Base-by-base conservation (phyloP, 2,113 vertebrate genomes). In the Oryzias javanicus region DNA sequence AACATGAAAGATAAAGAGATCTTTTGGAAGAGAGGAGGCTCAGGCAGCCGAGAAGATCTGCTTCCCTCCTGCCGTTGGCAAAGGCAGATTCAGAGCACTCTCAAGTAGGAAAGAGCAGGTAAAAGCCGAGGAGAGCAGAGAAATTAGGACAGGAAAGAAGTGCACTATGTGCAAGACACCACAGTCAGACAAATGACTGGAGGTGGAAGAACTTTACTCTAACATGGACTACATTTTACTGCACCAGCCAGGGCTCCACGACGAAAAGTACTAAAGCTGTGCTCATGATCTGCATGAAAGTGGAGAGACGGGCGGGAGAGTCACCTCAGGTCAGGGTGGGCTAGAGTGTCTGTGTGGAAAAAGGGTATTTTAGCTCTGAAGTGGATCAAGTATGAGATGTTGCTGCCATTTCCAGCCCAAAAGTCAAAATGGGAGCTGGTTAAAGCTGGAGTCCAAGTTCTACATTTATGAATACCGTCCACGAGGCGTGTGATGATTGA, bases 81-180 rank as follows among this genome's bases (percentile, higher is more conserved):
- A 80, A 69, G 80, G 29, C 46, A 77, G 52, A 59, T 71, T 52
- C 41, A 72, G 60, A 77, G 80, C 77, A 76, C 74, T 81, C 68
- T 72, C 49, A 66, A 65, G 51, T 49, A 44, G 59, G 49, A 49
- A 18, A 55, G 67, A 81, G 71, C 57, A 50, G 56, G 45, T 67
- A 44, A 72, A 68, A 68, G 74, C 45, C 56, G 58, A 35, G 54
- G 41, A 66, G 47, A 72, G 59, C 48, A 67, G 49, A 45, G 25
- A 60, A 72, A 67, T 68, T 68, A 64, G 62, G 57, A 59, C 16
- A 25, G 53, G 25, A 61, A 49, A 72, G 49, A 52, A 57, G 47
- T 45, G 50, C 67, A 60, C 61, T 74, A 42, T 51, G 16, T 17
- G 50, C 20, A 53, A 60, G 48, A 67, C 54, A 50, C 64, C 56